Evolutionary conservation across 2,888 invertebrate genomes (phyloP).

Genomic region (Latrodectus elegans): DNA sequence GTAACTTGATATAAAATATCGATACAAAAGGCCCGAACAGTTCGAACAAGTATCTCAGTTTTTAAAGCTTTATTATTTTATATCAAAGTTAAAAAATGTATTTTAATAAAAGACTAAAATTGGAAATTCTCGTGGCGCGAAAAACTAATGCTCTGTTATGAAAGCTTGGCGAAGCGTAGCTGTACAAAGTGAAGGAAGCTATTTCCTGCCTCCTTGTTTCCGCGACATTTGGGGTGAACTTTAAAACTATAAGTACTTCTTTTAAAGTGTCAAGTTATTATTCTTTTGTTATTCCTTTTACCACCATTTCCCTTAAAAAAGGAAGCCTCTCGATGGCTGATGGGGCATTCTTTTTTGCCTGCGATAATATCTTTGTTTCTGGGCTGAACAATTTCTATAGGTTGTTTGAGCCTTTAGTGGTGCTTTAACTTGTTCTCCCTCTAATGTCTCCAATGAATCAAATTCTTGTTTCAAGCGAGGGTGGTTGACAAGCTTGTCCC

Average conservation of each 20-base stretch:
- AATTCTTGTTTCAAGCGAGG: slow-evolving; percentile 50
- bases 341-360: no score
- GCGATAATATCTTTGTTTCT: no score
- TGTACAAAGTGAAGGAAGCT: slow-evolving; percentile 15
- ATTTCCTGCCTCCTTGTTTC: slow-evolving; percentile 24
- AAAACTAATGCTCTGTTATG: slow-evolving; percentile 38
- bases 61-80: no score
- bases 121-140: background rate
- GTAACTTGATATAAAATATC: no score
- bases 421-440: background rate
- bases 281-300: background rate
- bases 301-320: background rate
- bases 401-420: no score
- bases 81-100: no score
- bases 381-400: no score
- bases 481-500: slow-evolving; percentile 45
- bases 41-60: no score
- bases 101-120: no score
- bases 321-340: slow-evolving; percentile 19
- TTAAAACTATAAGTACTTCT: slow-evolving; percentile 45
- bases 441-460: slow-evolving; percentile 40
- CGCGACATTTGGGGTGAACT: slow-evolving; percentile 62
- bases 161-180: slow-evolving; percentile 24
- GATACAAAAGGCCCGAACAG: no score
- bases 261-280: slow-evolving; percentile 32